A percentile compares a stretch with the other conserved stretches of the same genome.
These are phyloP conservation scores for Molossus alvarezi DNA, from an alignment of 2,797 vertebrate genomes.

Conservation along the genomic window DNA sequence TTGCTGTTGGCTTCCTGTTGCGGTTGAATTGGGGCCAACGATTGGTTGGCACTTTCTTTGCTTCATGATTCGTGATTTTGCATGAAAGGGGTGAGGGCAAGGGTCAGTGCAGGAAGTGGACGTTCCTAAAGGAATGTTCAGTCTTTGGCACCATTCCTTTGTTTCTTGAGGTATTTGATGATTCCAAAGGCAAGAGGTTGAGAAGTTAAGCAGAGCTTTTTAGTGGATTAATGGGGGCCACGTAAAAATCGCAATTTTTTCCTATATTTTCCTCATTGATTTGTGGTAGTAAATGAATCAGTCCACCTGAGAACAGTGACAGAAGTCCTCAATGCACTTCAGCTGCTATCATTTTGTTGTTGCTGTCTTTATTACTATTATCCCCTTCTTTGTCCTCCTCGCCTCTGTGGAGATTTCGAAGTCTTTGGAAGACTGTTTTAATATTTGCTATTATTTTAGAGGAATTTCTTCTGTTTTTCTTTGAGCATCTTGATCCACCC, in stretches of 20 bases:
- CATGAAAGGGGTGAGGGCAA: neutral
- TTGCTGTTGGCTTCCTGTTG: too few relatives aligned
- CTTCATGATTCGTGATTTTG: neutral
- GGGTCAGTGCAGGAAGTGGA: neutral
- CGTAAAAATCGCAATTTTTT: neutral
- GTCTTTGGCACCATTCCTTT: neutral
- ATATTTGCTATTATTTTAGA: constrained; percentile 17
- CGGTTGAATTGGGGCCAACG: too few relatives aligned
- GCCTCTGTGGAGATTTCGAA: neutral
- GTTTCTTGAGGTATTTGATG: neutral
- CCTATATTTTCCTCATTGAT: neutral
- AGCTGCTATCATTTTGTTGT: neutral
- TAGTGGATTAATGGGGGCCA: neutral
- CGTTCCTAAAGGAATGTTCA: neutral
- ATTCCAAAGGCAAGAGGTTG: neutral
- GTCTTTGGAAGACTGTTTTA: neutral
- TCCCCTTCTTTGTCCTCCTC: neutral
- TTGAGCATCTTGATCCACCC: neutral
- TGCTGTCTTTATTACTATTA: neutral
- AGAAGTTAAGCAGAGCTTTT: neutral
- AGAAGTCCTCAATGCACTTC: neutral
- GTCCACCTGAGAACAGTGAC: neutral
- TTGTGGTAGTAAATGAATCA: neutral
- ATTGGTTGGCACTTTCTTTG: neutral
- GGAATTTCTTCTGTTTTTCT: neutral